These are phyloP conservation scores for Cheilosia grossa DNA, from an alignment of 2,888 invertebrate genomes.

Conservation along the genomic window DNA sequence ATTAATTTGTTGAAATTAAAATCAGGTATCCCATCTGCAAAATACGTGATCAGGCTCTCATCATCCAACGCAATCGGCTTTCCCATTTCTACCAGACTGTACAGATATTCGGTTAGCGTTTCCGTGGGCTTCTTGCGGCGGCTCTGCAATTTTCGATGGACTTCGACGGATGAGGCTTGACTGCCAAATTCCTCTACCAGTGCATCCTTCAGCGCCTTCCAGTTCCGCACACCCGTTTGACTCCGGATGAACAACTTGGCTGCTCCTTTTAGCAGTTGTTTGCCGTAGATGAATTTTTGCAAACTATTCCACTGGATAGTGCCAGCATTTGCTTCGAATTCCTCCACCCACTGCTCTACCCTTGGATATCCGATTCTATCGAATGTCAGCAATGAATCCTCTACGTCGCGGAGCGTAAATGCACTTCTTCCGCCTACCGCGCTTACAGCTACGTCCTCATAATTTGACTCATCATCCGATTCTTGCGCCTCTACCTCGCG, in stretches of 20 bases:
- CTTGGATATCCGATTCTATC: slow-evolving; percentile 9
- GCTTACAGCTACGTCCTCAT: not conserved
- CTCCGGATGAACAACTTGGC: slow-evolving; percentile 21
- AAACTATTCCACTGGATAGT: slow-evolving; percentile 19
- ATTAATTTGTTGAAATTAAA: not conserved
- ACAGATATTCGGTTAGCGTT: slow-evolving; percentile 39
- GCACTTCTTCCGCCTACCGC: not conserved
- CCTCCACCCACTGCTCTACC: slow-evolving; percentile 11
- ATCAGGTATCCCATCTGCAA: slow-evolving; percentile 46
- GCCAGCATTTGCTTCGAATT: slow-evolving; percentile 19
- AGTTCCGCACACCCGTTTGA: slow-evolving; percentile 11
- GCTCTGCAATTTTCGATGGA: slow-evolving; percentile 36
- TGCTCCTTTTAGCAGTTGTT: slow-evolving; percentile 19
- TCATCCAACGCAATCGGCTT: slow-evolving; percentile 59
- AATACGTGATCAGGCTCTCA: slow-evolving; percentile 54
- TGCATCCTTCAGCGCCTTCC: not conserved
- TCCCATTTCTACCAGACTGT: slow-evolving; percentile 1
- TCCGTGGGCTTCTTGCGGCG: slow-evolving; percentile 43
- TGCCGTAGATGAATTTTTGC: slow-evolving; percentile 17
- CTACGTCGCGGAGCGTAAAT: slow-evolving; percentile 14
- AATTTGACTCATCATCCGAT: not conserved
- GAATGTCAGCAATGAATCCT: slow-evolving; percentile 13
- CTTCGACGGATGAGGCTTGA: slow-evolving; percentile 43
- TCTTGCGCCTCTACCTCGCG: not conserved
- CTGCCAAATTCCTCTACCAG: slow-evolving; percentile 5